phyloP scores from a whole-genome alignment of 1,140 invertebrate species.

The Colletes latitarsis region DNA sequence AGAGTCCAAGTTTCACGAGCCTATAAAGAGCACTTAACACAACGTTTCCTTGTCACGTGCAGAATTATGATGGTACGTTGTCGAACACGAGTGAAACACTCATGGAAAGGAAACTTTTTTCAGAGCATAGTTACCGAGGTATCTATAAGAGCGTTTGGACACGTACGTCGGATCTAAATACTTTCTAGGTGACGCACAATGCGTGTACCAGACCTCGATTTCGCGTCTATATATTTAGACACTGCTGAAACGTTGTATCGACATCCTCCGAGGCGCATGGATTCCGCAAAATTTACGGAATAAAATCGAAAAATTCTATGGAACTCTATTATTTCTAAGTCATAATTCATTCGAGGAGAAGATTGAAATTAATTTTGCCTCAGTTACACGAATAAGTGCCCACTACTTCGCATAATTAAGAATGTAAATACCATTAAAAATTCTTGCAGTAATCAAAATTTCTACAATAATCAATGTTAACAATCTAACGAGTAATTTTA shows the following conservation, averaged over 20 bases:
- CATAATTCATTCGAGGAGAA: no score
- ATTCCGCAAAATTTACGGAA: background rate
- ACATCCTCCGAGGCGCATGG: background rate
- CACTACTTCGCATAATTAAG: no score
- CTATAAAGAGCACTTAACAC: background rate
- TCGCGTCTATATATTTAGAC: slow-evolving; percentile 24
- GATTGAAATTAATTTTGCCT: no score
- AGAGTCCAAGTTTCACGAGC: background rate
- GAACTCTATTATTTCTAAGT: no score
- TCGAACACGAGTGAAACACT: background rate
- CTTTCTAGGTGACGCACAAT: slow-evolving; percentile 33
- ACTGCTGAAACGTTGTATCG: slow-evolving; percentile 10
- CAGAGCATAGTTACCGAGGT: background rate
- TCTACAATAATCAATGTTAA: no score
- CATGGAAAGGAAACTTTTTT: slow-evolving; percentile 5
- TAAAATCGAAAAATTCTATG: no score
- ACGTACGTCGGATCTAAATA: slow-evolving; percentile 30
- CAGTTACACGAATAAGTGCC: no score
- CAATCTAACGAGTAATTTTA: no score
- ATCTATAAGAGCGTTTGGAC: slow-evolving; percentile 34
- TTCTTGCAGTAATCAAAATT: no score
- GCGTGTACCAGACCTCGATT: slow-evolving; percentile 38
- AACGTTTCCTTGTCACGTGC: background rate
- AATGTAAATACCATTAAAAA: no score
- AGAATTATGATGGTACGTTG: background rate